Evolutionary conservation across 2,113 vertebrate genomes (phyloP), one percentile per base, ranked within the genome.

Genomic region (Embiotoca jacksoni): DNA sequence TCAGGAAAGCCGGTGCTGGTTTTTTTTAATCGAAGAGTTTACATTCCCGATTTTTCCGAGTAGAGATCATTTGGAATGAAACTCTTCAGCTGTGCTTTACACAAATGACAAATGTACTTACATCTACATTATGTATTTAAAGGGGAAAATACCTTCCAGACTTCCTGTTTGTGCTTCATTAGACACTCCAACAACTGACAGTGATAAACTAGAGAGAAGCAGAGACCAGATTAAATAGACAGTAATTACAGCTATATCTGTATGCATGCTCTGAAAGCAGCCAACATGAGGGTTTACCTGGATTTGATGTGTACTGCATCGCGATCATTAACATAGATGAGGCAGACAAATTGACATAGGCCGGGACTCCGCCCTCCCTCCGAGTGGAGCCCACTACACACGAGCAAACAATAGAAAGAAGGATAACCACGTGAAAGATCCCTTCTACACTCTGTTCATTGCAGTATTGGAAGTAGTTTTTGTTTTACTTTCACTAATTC

Each of bases 161-260:
- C 98, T 96, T 99, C 98, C 91, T 99, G 98, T 84, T 99, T 99
- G 93, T 99, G 96, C 92, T 99, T 99, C 98, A 99, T 99, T 72
- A 99, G 96, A 89, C 98, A 99, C 93, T 99, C 98, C 95, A 99
- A 80, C 92, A 99, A 94, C 57, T 99, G 98, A 94, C 98, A 99
- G 91, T 99, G 98, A 94, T 99, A 99, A 55, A 99, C 98, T 99
- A 83, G 86, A 78, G 85, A 85, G 33, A 85, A 83, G 13, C 3
- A 84, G 36, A 82, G 23, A 37, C 6, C 15, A 5, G 13, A 4
- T 66, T 82, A n/a, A 61, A 57, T 23, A 49, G 5, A 47, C 5
- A 1, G 30, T 56, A 30, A 60, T 7, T 16, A 14, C 16, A 58
- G 1, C 78, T 36, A 31, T 14, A 39, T 57, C 33, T 69, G 37